Conservation (phyloP, 2,113 vertebrate genomes). For the Salminus brasiliensis region DNA sequence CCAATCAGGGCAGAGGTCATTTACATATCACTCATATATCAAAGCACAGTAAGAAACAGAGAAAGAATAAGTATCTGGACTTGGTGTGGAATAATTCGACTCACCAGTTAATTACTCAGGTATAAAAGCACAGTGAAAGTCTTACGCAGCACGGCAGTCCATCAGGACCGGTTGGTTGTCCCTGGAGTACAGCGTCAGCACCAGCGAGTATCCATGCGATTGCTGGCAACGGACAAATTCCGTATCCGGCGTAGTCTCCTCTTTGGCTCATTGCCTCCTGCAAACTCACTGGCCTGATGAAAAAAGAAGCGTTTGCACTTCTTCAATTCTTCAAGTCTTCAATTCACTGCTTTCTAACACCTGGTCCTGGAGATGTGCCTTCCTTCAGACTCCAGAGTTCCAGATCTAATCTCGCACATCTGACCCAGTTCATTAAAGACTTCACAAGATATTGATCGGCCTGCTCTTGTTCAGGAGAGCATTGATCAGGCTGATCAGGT, state of each 20-base stretch:
- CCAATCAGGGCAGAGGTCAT: too few species aligned
- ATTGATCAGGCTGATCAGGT: neutral
- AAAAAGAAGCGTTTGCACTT: too few species aligned
- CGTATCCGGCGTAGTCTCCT: neutral
- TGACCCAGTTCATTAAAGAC: neutral
- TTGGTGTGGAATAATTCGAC: neutral
- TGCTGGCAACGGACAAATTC: neutral
- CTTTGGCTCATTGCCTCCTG: neutral
- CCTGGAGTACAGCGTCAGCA: neutral
- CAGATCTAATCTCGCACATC: neutral
- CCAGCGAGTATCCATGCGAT: neutral
- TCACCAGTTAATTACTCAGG: neutral
- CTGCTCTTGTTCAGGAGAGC: neutral
- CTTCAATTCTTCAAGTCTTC: neutral
- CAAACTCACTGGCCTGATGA: neutral
- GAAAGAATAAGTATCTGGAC: too few species aligned
- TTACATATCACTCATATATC: too few species aligned
- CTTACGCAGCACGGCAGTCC: neutral
- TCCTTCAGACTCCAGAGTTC: neutral
- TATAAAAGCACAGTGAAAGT: neutral
- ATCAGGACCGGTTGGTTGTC: neutral
- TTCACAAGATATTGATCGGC: neutral
- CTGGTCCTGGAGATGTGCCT: neutral
- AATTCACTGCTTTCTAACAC: neutral
- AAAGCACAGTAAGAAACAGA: too few species aligned